Evolutionary conservation across 2,797 vertebrate species (phyloP).

Genomic region (Rhyacichthys aspro): DNA sequence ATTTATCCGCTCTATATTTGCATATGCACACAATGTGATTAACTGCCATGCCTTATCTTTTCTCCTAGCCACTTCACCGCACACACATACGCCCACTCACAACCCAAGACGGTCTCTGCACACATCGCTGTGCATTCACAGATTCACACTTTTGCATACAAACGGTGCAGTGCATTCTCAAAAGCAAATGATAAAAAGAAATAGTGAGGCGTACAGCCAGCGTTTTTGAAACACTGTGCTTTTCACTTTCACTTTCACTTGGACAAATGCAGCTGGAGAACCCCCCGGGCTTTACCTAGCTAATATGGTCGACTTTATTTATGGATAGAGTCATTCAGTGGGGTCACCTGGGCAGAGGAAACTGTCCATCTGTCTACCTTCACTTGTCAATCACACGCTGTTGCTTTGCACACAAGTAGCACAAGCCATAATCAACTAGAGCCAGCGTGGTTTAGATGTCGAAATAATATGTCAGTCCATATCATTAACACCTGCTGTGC

Average conservation of each 20-base stretch:
- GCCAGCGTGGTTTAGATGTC: constrained; percentile 64
- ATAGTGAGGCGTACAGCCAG: constrained; percentile 32
- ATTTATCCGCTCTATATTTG: constrained; percentile 67
- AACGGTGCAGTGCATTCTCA: constrained; percentile 17
- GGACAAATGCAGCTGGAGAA: constrained; percentile 43
- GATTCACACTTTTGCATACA: constrained; percentile 11
- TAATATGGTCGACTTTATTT: constrained; percentile 62
- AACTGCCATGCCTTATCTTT: constrained; percentile 67
- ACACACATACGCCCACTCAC: constrained; percentile 11
- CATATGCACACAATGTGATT: constrained; percentile 70
- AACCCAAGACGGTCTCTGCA: constrained; percentile 3
- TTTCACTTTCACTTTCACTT: constrained; percentile 33
- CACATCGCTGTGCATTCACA: neutral
- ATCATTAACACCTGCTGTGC: constrained; percentile 67
- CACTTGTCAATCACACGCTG: constrained; percentile 57
- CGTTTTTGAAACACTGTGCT: constrained; percentile 34
- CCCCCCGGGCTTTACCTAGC: constrained; percentile 37
- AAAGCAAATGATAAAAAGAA: constrained; percentile 46
- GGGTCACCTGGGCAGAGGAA: constrained; percentile 46
- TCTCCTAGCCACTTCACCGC: constrained; percentile 41
- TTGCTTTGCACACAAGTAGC: constrained; percentile 42
- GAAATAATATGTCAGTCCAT: constrained; percentile 68
- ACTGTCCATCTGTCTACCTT: constrained; percentile 55
- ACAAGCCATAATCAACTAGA: constrained; percentile 57
- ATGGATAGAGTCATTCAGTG: constrained; percentile 27